Percentiles rank a stretch among this genome's conserved stretches.
Conservation (phyloP, 2,797 vertebrate genomes). For the Peromyscus melanophrys region DNA sequence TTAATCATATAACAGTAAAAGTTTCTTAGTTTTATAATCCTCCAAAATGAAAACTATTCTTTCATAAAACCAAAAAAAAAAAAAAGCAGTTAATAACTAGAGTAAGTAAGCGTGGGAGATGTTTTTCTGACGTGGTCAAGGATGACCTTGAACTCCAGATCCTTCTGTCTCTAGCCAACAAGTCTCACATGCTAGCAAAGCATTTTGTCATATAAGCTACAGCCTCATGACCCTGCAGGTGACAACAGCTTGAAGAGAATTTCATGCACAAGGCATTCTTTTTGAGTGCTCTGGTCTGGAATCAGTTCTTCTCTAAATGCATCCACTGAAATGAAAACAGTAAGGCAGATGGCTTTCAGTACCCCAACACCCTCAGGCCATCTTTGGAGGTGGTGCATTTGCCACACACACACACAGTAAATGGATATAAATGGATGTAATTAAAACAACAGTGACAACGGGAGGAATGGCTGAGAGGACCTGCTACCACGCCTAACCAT, state of each 20-base stretch:
- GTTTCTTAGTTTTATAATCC: constrained; percentile 20
- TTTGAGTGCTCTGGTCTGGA: neutral
- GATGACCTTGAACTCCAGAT: neutral
- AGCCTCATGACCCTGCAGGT: neutral
- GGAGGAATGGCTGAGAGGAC: neutral
- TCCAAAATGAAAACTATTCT: constrained; percentile 54
- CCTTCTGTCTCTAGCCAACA: neutral
- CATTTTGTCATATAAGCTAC: neutral
- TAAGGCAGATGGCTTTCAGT: neutral
- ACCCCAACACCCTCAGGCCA: neutral
- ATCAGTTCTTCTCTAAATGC: neutral
- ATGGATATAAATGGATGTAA: neutral
- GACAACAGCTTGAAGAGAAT: constrained; percentile 12
- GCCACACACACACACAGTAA: neutral
- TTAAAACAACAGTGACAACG: neutral
- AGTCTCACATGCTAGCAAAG: neutral
- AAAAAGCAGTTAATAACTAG: neutral
- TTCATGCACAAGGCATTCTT: neutral
- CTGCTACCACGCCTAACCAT: neutral
- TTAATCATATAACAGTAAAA: neutral
- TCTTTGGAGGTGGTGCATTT: neutral
- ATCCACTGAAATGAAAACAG: neutral
- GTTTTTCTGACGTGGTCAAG: neutral
- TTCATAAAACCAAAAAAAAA: neutral
- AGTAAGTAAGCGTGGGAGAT: neutral